These are phyloP conservation scores for Lophotis ruficrista DNA, from an alignment of 2,113 vertebrate species.

Conservation along the genomic window DNA sequence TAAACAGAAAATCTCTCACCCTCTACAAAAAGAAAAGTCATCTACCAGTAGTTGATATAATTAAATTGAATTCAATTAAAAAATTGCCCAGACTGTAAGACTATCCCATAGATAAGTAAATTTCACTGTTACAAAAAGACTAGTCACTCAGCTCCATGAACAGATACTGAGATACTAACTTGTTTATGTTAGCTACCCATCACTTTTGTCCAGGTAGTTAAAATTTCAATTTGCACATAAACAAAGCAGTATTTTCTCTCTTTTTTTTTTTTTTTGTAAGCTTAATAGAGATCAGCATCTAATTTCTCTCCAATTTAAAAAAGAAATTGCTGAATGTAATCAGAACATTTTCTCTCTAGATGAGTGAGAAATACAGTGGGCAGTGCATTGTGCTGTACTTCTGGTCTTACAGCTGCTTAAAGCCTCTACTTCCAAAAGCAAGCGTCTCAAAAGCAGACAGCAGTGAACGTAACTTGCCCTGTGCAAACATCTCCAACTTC, in stretches of 20 bases:
- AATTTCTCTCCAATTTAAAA: conserved; percentile 6
- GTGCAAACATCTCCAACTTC: background rate
- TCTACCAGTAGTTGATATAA: background rate
- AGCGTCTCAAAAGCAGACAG: background rate
- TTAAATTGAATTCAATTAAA: conserved; percentile 4
- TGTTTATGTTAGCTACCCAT: background rate
- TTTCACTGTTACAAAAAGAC: background rate
- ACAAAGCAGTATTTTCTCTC: background rate
- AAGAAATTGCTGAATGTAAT: background rate
- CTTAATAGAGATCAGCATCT: background rate
- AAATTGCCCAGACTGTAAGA: background rate
- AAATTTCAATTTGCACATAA: background rate
- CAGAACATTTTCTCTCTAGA: conserved; percentile 2
- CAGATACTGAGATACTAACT: background rate
- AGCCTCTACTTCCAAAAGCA: background rate
- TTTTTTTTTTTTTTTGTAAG: background rate
- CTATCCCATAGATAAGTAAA: background rate
- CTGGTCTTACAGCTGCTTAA: conserved; percentile 11
- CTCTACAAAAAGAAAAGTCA: background rate
- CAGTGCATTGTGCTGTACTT: background rate
- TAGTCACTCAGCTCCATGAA: background rate
- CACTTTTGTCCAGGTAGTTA: background rate
- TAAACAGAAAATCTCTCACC: background rate
- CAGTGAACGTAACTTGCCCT: background rate
- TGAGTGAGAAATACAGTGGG: background rate